A percentile compares a stretch with the other conserved stretches of the same genome.
Conservation (phyloP, 2,888 invertebrate species). For the Drosophila ustulata region DNA sequence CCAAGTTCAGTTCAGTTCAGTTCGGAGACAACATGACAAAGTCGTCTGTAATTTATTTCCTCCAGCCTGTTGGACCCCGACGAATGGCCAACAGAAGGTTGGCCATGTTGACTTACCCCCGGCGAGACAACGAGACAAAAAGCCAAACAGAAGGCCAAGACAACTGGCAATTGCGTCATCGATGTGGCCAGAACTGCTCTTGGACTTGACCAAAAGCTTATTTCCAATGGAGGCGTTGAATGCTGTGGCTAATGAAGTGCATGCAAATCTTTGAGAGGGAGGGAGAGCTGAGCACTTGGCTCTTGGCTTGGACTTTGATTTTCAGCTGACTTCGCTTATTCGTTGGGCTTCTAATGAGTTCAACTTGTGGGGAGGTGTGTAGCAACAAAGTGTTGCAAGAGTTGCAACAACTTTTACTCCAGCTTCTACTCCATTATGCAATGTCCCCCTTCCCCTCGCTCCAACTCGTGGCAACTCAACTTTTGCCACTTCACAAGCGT, state of each 20-base stretch:
- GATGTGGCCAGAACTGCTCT: conserved; percentile 53
- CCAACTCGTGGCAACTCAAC: conserved; percentile 19
- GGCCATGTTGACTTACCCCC: conserved; percentile 60
- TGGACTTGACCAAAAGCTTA: conserved; percentile 7
- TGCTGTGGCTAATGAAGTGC: conserved; percentile 75
- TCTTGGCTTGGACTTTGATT: conserved; percentile 36
- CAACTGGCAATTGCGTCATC: conserved; percentile 71
- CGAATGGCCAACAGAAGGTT: conserved; percentile 8
- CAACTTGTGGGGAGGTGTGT: conserved; percentile 55
- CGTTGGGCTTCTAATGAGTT: conserved; percentile 64
- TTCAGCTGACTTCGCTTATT: conserved; percentile 37
- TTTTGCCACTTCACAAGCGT: conserved; percentile 51
- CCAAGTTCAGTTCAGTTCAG: conserved; percentile 10
- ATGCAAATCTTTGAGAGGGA: conserved; percentile 62
- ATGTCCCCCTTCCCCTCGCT: not conserved
- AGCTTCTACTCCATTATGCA: conserved; percentile 50
- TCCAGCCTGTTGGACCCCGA: conserved; percentile 28
- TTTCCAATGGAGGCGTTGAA: conserved; percentile 31
- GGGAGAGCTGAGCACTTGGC: conserved; percentile 9
- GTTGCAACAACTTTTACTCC: conserved; percentile 42
- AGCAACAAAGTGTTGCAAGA: conserved; percentile 30
- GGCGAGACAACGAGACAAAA: conserved; percentile 38
- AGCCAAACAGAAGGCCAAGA: conserved; percentile 56
- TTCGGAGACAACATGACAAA: conserved; percentile 65
- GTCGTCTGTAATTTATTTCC: conserved; percentile 76